phyloP scores from a whole-genome alignment of 2,888 invertebrate genomes.

The Trissolcus japonicus region DNA sequence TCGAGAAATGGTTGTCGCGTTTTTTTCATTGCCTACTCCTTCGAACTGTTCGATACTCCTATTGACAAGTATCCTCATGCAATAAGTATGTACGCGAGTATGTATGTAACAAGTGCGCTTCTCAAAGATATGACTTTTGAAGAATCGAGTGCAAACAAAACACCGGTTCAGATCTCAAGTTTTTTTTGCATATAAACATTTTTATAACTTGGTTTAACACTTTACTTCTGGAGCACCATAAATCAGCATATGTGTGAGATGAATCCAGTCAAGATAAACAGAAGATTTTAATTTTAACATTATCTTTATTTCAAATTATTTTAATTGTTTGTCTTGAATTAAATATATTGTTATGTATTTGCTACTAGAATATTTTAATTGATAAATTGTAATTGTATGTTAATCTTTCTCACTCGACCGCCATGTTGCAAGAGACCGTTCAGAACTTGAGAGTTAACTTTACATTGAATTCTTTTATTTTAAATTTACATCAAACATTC shows the following conservation, averaged over 20 bases:
- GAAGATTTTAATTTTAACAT: neutral
- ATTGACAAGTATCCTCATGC: conserved; percentile 18
- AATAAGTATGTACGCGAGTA: conserved; percentile 15
- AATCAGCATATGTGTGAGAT: no score
- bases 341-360: no score
- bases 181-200: neutral
- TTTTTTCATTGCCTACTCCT: conserved; percentile 4
- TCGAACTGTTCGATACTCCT: conserved; percentile 13
- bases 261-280: no score
- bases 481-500: neutral
- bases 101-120: conserved; percentile 10
- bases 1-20: conserved; percentile 8
- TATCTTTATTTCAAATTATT: neutral
- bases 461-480: neutral
- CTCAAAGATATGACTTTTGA: conserved; percentile 11
- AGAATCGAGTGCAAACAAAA: conserved; percentile 9
- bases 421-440: neutral
- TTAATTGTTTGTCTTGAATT: no score
- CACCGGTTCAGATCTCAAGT: no score
- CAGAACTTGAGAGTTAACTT: neutral
- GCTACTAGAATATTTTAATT: no score
- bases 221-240: neutral
- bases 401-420: no score
- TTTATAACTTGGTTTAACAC: neutral
- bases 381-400: no score